Percentiles rank a stretch among this genome's conserved stretches.
These are phyloP conservation scores for Melangyna quadrimaculata DNA, from an alignment of 2,888 invertebrate species.

Conservation along the genomic window DNA sequence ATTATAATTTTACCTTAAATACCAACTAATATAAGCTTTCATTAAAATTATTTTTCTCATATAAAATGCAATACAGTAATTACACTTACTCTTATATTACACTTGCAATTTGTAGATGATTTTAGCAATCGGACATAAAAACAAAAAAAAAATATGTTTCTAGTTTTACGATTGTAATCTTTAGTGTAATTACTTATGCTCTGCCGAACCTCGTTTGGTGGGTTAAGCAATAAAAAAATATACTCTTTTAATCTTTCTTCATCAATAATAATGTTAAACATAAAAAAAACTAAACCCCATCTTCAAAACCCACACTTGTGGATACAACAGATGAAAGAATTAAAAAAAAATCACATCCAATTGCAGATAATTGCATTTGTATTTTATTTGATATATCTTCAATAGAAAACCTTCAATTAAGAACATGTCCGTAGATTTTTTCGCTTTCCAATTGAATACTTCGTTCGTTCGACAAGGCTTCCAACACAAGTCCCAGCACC, in stretches of 20 bases:
- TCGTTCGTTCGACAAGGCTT: too few relatives aligned
- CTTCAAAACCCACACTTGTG: not conserved
- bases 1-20: not conserved
- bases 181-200: not conserved
- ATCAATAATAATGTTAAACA: not conserved
- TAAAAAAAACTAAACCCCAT: not conserved
- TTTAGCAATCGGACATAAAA: not conserved
- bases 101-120: not conserved
- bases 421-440: constrained; percentile 35
- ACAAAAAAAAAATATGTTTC: not conserved
- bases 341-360: constrained; percentile 11
- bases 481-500: too few relatives aligned
- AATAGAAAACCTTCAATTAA: constrained; percentile 61
- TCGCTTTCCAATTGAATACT: constrained; percentile 51
- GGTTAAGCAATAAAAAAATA: not conserved
- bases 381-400: constrained; percentile 25
- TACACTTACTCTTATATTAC: not conserved
- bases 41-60: not conserved
- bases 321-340: not conserved
- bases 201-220: not conserved
- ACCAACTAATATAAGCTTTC: not conserved
- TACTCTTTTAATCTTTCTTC: not conserved
- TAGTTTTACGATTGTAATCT: not conserved
- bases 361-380: constrained; percentile 43
- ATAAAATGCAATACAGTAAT: not conserved